phyloP scores from a whole-genome alignment of 2,888 invertebrate species.

The Teleiodes luculella region DNA sequence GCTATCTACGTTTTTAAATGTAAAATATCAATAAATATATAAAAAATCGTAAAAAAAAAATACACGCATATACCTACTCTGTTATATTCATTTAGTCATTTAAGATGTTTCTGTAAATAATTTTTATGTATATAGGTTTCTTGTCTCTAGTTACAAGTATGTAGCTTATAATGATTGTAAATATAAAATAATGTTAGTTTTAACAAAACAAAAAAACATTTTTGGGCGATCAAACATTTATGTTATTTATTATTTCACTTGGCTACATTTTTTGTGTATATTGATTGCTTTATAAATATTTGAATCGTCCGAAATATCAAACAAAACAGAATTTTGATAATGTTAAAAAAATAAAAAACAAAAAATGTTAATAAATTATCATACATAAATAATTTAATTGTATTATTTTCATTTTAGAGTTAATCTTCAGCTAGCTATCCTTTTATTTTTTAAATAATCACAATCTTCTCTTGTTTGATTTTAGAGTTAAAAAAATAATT shows the following conservation, averaged over 20 bases:
- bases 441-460: too few species aligned
- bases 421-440: not conserved
- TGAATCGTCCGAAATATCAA: not conserved
- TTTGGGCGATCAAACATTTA: not conserved
- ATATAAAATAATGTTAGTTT: not conserved
- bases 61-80: too few species aligned
- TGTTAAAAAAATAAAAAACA: not conserved
- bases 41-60: too few species aligned
- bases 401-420: slow-evolving; percentile 11
- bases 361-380: not conserved
- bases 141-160: slow-evolving; percentile 9
- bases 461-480: too few species aligned
- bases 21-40: too few species aligned
- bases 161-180: not conserved
- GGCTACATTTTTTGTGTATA: not conserved
- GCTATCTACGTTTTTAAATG: too few species aligned
- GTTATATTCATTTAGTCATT: too few species aligned
- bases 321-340: not conserved
- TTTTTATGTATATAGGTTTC: slow-evolving; percentile 26
- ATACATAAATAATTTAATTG: not conserved
- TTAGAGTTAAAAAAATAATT: too few species aligned
- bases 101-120: slow-evolving; percentile 20
- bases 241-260: not conserved
- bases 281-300: not conserved
- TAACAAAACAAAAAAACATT: not conserved